Base-by-base conservation (phyloP, 2,797 vertebrate species). In the Ispidina picta region DNA sequence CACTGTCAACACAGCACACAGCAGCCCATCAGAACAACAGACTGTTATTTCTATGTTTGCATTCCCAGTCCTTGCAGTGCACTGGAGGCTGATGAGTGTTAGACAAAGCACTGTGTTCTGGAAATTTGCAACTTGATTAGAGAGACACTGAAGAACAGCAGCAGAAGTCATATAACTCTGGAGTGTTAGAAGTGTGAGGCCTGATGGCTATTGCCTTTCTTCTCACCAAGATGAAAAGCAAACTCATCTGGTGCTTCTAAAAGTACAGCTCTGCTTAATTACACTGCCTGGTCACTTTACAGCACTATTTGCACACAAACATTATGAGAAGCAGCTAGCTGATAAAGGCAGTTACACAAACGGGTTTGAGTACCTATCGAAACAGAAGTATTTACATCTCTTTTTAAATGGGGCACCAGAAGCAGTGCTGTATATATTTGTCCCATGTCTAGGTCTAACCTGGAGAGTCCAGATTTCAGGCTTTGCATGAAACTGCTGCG, bases 301-400 rank as follows among this genome's bases (percentile, higher is more conserved):
- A 96, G 91, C 46, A 31, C 72, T 97, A 94, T 97, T 97, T 97
- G 94, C 90, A 96, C 88, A 97, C 89, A 97, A 93, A 96, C 66
- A 17, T 4, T 44, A 84, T 62, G 55, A 88, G 82, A 96, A 88
- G 71, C 88, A 96, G 86, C 78, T 92, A 92, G 75, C 82, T 88
- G 94, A 74, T 84, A 93, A 94, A 78, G 83, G 80, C 56, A 55
- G 83, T 84, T 85, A 16, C 59, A 83, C 73, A 92, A 78, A 69
- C 86, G 64, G 63, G 81, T 94, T 28, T 88, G 78, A 94, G 92
- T 88, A 37, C 72, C 69, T 94, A 89, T 94, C 83, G 95, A 89
- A 85, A 83, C 63, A 63, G 66, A 66, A 86, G 91, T 86, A 65
- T 83, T 95, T 91, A 93, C 64, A 81, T 83, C 74, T 95, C 63